A percentile compares a stretch with the other conserved stretches of the same genome.
Evolutionary conservation across 2,797 vertebrate genomes (phyloP).

Genomic region (Sebastes cheni): DNA sequence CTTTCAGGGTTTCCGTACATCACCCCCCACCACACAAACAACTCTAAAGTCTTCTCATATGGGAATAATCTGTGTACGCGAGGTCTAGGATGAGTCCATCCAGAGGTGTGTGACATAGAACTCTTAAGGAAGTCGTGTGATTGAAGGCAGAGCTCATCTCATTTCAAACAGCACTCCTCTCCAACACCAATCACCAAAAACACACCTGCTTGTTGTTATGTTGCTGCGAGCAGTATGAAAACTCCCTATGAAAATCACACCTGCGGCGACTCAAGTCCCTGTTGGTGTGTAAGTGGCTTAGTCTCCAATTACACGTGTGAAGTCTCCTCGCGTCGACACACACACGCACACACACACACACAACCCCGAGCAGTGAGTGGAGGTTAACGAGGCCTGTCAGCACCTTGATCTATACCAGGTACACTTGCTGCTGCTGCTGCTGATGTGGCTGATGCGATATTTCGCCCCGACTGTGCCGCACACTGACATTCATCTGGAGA

Average conservation of each 20-base stretch:
- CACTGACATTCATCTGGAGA: conserved; percentile 65
- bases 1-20: background rate
- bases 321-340: conserved; percentile 20
- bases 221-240: conserved; percentile 12
- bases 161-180: conserved; percentile 24
- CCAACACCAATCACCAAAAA: conserved; percentile 25
- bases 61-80: background rate
- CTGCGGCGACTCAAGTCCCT: conserved; percentile 22
- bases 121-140: background rate
- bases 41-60: background rate
- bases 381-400: conserved; percentile 62
- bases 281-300: conserved; percentile 45
- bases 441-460: conserved; percentile 42
- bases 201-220: conserved; percentile 50
- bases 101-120: background rate
- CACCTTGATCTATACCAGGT: conserved; percentile 56
- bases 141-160: conserved; percentile 12
- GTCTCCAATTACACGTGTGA: conserved; percentile 76
- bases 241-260: conserved; percentile 46
- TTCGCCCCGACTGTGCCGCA: conserved; percentile 24
- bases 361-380: conserved; percentile 3
- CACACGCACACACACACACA: conserved; percentile 7
- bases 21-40: background rate
- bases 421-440: conserved; percentile 17
- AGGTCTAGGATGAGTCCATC: background rate